These are phyloP conservation scores for Rhagonycha lutea DNA, from an alignment of 2,888 invertebrate species.

Conservation along the genomic window DNA sequence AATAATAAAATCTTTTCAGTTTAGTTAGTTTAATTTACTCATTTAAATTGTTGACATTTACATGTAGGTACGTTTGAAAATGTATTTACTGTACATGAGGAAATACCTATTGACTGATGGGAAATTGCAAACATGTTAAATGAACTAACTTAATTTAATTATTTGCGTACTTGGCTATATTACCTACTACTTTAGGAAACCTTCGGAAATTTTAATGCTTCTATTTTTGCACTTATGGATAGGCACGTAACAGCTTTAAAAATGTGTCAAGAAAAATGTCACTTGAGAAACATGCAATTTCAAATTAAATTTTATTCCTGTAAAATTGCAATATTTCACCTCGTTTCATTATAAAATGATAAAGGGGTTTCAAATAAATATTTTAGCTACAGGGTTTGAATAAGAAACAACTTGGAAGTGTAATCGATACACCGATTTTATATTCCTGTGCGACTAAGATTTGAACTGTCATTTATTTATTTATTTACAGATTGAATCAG, in stretches of 20 bases:
- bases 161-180: neutral
- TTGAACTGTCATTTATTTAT: neutral
- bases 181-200: neutral
- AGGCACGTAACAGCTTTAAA: neutral
- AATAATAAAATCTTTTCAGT: neutral
- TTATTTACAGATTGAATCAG: neutral
- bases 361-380: neutral
- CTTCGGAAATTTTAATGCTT: neutral
- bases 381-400: neutral
- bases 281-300: neutral
- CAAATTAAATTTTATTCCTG: neutral
- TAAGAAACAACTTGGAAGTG: neutral
- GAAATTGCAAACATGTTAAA: neutral
- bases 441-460: neutral
- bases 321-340: neutral
- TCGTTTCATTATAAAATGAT: neutral
- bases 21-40: neutral
- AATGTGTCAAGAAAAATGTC: neutral
- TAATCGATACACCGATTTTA: neutral
- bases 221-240: neutral
- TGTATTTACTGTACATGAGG: neutral
- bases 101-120: neutral
- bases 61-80: neutral
- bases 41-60: neutral
- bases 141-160: neutral